Base-by-base conservation (phyloP, 2,888 invertebrate genomes). In the Scaptomyza parva region DNA sequence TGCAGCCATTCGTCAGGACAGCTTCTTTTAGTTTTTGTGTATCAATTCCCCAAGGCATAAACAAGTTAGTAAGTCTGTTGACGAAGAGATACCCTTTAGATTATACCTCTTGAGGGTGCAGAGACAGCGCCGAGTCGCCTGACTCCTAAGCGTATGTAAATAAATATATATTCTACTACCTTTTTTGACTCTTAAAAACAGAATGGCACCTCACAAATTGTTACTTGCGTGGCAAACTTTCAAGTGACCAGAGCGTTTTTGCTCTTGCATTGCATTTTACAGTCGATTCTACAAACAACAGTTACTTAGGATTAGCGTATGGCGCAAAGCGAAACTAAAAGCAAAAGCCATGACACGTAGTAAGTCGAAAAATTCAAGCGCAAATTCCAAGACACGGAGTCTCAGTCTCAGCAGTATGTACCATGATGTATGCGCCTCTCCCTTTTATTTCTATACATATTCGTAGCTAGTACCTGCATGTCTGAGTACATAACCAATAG, bases 291-390 rank as follows among this genome's bases (percentile, higher is more conserved):
- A 61, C 74, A 84, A 80, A 80, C 85, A 86, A 84, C 75, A 80
- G 78, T 82, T 82, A 82, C 81, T 86, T 84, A 80, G 87, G 72
- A 86, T 86, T 82, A 81, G 74, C 65, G 52, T 40, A 61, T 30
- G 18, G 76, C 61, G 74, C 66, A 68, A 45, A 76, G 68, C 78
- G 66, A 74, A 77, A 70, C 86, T 70, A 74, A 86, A 83, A 81
- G 86, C 84, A 86, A 86, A 86, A 68, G 84, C 81, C 84, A 67
- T 40, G 62, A 69, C 84, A 81, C 81, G 86, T 84, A 80, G 71
- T 83, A 69, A 86, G 81, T 64, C 68, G 75, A 80, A 84, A 80
- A 86, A 77, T 86, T 80, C 81, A 37, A 66, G 51, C 54, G 66
- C 57, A 71, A 81, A 84, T 74, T 52, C 74, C 81, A 65, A 45